Percentiles rank a stretch among this genome's conserved stretches.
Evolutionary conservation across 30 jellyfish, hydroid and myxozoan genomes (phyloP).

Genomic region (Pelagia noctiluca): DNA sequence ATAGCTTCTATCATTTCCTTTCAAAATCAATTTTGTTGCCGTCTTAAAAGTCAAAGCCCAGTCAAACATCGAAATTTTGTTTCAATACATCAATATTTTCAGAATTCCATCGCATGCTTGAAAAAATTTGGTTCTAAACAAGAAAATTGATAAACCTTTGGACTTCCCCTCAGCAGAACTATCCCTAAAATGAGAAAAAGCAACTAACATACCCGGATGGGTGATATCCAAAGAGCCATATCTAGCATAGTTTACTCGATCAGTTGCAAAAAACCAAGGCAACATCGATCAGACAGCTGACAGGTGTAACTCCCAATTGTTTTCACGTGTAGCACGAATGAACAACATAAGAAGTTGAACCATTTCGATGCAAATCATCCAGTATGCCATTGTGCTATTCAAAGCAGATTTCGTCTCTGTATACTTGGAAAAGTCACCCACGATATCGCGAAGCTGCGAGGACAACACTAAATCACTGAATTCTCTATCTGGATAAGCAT

Average conservation of each 20-base stretch:
- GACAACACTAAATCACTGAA: not conserved
- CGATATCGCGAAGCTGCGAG: not conserved
- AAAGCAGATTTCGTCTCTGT: slow-evolving; percentile 11
- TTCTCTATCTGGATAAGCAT: not conserved
- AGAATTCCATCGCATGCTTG: too few species aligned
- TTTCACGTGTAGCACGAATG: slow-evolving; percentile 71
- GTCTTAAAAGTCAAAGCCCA: too few species aligned
- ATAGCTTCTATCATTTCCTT: not conserved
- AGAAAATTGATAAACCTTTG: too few species aligned
- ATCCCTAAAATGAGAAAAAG: too few species aligned
- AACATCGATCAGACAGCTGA: slow-evolving; percentile 62
- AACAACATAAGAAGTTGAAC: slow-evolving; percentile 40
- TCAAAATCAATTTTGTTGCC: too few species aligned
- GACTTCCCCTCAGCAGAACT: too few species aligned
- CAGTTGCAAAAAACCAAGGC: slow-evolving; percentile 72
- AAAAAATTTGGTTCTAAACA: too few species aligned
- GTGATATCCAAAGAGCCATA: slow-evolving; percentile 56
- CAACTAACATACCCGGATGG: slow-evolving; percentile 71
- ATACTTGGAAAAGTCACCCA: not conserved
- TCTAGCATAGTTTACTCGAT: slow-evolving; percentile 57
- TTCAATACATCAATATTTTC: too few species aligned
- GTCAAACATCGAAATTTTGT: too few species aligned
- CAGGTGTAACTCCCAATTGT: slow-evolving; percentile 60
- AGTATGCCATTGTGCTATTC: slow-evolving; percentile 29
- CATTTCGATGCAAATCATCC: slow-evolving; percentile 66